These are phyloP conservation scores for Petrocephalus microphthalmus DNA, from an alignment of 2,113 vertebrate species.

Conservation along the genomic window DNA sequence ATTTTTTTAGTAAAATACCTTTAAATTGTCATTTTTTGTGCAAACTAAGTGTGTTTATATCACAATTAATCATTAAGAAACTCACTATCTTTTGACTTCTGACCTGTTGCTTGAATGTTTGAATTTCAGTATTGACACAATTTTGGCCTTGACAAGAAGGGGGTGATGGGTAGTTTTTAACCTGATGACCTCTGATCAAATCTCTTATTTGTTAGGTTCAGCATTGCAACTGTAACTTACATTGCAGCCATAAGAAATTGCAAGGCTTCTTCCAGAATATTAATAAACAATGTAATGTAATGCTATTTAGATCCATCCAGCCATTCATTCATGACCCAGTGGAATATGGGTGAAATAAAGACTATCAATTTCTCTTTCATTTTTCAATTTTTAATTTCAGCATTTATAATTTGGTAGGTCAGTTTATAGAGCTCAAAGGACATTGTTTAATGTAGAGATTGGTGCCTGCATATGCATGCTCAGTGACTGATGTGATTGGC, in stretches of 20 bases:
- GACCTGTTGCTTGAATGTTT: background rate
- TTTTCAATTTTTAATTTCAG: background rate
- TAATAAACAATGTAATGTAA: background rate
- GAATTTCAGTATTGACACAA: slow-evolving; percentile 4
- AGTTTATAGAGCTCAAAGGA: background rate
- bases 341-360: background rate
- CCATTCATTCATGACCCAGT: background rate
- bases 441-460: background rate
- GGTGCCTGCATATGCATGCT: background rate
- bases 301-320: background rate
- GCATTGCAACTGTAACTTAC: too few relatives aligned
- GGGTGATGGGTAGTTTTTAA: background rate
- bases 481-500: background rate
- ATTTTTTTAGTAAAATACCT: background rate
- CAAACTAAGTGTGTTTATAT: background rate
- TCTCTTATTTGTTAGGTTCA: background rate
- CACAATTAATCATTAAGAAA: background rate
- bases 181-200: background rate
- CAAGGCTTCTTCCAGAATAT: background rate
- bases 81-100: slow-evolving; percentile 1
- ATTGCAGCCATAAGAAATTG: background rate
- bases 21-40: background rate
- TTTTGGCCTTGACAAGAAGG: background rate
- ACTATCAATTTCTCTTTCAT: background rate
- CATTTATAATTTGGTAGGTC: background rate